phyloP scores from a whole-genome alignment of 2,797 vertebrate species.

The Macrochelys suwanniensis region DNA sequence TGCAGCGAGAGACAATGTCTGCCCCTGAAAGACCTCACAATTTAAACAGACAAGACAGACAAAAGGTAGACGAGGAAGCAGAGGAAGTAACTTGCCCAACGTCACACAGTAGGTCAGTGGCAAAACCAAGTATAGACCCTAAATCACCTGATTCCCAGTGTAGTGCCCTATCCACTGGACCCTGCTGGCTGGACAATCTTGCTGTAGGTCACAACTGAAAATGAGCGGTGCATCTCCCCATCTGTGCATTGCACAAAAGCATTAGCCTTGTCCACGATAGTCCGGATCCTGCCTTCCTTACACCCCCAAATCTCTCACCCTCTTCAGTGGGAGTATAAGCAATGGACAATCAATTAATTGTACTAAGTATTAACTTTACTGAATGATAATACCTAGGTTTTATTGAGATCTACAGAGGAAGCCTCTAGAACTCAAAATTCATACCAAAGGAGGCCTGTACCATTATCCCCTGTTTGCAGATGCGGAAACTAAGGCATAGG shows the following conservation, averaged over 20 bases:
- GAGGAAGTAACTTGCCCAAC: not conserved
- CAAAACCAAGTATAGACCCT: not conserved
- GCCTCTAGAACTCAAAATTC: not conserved
- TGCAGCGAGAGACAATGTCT: not conserved
- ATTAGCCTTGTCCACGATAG: not conserved
- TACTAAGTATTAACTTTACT: not conserved
- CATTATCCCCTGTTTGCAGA: not conserved
- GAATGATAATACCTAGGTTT: not conserved
- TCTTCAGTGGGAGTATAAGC: not conserved
- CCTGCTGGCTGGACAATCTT: not conserved
- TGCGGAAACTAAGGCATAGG: not conserved
- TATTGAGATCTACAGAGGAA: not conserved
- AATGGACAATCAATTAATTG: not conserved
- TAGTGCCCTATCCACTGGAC: not conserved
- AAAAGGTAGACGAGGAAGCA: not conserved
- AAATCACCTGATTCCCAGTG: not conserved
- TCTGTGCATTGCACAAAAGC: not conserved
- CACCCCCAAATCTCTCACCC: not conserved
- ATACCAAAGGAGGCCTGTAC: not conserved
- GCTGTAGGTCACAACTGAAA: not conserved
- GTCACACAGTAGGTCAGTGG: not conserved
- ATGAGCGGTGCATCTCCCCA: not conserved
- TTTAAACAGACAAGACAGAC: accelerated
- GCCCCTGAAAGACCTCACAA: not conserved
- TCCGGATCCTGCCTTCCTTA: not conserved